phyloP scores from a whole-genome alignment of 1,140 invertebrate genomes.

The Drosophila bifasciata region DNA sequence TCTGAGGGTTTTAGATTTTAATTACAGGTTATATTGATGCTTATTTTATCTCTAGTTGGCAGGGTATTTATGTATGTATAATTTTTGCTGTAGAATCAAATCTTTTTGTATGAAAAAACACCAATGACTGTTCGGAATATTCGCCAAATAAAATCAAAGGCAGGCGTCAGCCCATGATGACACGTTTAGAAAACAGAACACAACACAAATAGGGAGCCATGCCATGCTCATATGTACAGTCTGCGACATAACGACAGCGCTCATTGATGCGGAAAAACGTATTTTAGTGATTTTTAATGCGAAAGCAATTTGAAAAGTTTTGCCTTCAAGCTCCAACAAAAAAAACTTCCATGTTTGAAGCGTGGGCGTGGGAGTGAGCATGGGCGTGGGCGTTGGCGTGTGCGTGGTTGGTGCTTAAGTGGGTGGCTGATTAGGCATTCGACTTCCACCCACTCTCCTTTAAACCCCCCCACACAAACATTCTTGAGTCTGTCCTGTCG shows the following conservation, averaged over 20 bases:
- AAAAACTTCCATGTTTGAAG: conserved; percentile 48
- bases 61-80: too few species aligned
- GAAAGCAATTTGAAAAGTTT: conserved; percentile 76
- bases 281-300: conserved; percentile 77
- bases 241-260: conserved; percentile 24
- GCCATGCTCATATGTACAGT: conserved; percentile 13
- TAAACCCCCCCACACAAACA: not conserved
- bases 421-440: conserved; percentile 39
- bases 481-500: conserved; percentile 24
- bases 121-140: conserved; percentile 60
- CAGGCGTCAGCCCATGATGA: conserved; percentile 52
- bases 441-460: not conserved
- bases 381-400: too few species aligned
- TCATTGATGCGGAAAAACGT: conserved; percentile 44
- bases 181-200: conserved; percentile 55
- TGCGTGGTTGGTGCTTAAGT: not conserved
- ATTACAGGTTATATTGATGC: too few species aligned
- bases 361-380: conserved; percentile 1
- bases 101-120: conserved; percentile 38
- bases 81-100: too few species aligned
- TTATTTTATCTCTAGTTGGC: too few species aligned
- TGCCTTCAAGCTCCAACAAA: conserved; percentile 14
- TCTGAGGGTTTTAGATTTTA: too few species aligned
- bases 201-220: conserved; percentile 6
- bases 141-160: conserved; percentile 16